Conservation (phyloP, 1,140 invertebrate species). For the Drosophila eugracilis region DNA sequence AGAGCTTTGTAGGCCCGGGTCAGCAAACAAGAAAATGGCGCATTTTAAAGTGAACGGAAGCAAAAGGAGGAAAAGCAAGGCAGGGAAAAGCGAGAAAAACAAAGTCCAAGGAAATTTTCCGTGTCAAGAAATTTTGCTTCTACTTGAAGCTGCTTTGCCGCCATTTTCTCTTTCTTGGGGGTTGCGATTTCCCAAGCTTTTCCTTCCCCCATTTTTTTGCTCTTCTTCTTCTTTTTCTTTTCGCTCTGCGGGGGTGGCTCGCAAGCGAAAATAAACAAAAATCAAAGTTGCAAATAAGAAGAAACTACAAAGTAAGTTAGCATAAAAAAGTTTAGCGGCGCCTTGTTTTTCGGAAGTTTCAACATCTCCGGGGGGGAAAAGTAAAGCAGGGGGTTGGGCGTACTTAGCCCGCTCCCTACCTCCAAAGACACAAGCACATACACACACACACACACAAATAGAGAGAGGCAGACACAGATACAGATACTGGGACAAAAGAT, state of each 20-base stretch:
- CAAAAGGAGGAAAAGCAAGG: not conserved
- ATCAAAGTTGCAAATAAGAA: conserved; percentile 84
- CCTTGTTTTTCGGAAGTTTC: conserved; percentile 77
- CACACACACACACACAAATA: conserved; percentile 1
- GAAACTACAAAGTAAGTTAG: conserved; percentile 84
- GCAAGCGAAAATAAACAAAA: conserved; percentile 80
- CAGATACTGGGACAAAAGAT: conserved; percentile 64
- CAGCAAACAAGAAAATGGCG: conserved; percentile 80
- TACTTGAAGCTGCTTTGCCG: conserved; percentile 48
- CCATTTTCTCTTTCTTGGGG: conserved; percentile 41
- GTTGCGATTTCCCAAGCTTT: conserved; percentile 28
- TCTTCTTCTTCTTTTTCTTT: not conserved
- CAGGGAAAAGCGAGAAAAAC: conserved; percentile 20
- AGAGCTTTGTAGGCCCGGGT: conserved; percentile 13
- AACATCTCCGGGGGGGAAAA: conserved; percentile 21
- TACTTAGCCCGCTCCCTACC: conserved; percentile 48
- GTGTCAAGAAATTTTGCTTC: conserved; percentile 53
- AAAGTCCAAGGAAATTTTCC: conserved; percentile 58
- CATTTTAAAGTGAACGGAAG: conserved; percentile 70
- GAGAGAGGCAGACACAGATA: not conserved
- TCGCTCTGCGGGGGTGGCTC: conserved; percentile 33
- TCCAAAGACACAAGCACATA: not conserved
- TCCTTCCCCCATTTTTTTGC: conserved; percentile 8
- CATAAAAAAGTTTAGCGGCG: conserved; percentile 79
- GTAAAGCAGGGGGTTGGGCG: conserved; percentile 25